phyloP scores from a whole-genome alignment of 2,113 vertebrate species.

The Osmerus mordax region DNA sequence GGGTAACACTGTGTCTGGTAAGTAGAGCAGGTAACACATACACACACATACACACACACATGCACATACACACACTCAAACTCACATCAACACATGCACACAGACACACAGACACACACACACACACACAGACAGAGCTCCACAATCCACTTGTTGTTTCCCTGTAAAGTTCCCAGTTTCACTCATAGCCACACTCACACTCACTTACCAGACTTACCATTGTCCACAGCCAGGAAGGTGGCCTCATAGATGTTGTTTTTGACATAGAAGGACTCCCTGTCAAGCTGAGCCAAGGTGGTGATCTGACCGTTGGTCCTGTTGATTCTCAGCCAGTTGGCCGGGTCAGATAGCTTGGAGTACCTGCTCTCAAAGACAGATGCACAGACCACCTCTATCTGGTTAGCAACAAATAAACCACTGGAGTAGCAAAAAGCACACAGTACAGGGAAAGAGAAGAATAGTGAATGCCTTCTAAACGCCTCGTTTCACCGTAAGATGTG shows the following conservation, averaged over 20 bases:
- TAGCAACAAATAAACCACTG: background rate
- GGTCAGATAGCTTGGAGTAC: slow-evolving; percentile 94
- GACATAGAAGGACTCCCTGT: slow-evolving; percentile 91
- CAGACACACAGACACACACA: background rate
- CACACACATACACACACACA: background rate
- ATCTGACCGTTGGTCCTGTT: slow-evolving; percentile 94
- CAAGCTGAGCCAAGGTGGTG: slow-evolving; percentile 88
- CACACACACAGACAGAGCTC: background rate
- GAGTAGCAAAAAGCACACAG: background rate
- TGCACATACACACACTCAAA: too few relatives aligned
- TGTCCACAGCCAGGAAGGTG: slow-evolving; percentile 95
- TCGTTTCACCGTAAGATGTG: background rate
- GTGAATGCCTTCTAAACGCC: background rate
- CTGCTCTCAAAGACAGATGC: slow-evolving; percentile 58
- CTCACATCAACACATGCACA: background rate
- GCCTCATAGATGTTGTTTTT: slow-evolving; percentile 95
- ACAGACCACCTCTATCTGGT: background rate
- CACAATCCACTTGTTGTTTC: too few relatives aligned
- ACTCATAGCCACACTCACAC: slow-evolving; percentile 27
- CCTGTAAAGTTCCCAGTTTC: background rate
- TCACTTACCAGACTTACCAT: slow-evolving; percentile 80
- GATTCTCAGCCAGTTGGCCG: slow-evolving; percentile 94
- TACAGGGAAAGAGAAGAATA: background rate
- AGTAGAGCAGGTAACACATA: background rate
- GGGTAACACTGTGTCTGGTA: slow-evolving; percentile 4